Percentiles rank a stretch among this genome's conserved stretches.
Evolutionary conservation across 2,113 vertebrate genomes (phyloP).

Genomic region (Spilogale gracilis): DNA sequence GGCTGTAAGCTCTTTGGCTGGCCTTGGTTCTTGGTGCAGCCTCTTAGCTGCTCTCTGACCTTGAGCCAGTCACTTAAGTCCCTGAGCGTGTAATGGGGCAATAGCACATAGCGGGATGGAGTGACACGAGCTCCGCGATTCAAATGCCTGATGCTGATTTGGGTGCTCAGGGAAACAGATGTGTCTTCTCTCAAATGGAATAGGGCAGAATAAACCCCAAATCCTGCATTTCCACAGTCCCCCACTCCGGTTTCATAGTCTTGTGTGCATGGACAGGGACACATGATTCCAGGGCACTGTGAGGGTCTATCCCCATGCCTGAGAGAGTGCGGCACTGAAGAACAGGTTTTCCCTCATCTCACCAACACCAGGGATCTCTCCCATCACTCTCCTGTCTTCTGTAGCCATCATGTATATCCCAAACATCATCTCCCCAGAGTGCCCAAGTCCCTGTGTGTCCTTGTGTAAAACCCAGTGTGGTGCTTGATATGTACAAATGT

Average conservation of each 20-base stretch:
- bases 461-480: neutral
- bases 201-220: too few relatives aligned
- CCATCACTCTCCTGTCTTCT: neutral
- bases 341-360: neutral
- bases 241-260: neutral
- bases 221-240: neutral
- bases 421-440: neutral
- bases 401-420: neutral
- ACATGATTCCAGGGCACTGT: fast-evolving
- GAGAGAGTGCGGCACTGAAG: fast-evolving
- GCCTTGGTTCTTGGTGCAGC: neutral
- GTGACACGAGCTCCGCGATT: neutral
- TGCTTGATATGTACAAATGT: neutral
- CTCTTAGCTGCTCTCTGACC: neutral
- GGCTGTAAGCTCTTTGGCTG: neutral
- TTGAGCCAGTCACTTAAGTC: neutral
- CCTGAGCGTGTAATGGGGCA: neutral
- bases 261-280: neutral
- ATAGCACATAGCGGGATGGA: neutral
- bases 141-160: neutral
- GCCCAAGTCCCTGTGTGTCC: neutral
- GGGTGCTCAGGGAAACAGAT: neutral
- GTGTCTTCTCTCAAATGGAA: neutral
- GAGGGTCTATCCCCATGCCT: neutral
- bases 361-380: neutral